Base-by-base conservation (phyloP, 2,113 vertebrate genomes). In the Hippocampus mohnikei region DNA sequence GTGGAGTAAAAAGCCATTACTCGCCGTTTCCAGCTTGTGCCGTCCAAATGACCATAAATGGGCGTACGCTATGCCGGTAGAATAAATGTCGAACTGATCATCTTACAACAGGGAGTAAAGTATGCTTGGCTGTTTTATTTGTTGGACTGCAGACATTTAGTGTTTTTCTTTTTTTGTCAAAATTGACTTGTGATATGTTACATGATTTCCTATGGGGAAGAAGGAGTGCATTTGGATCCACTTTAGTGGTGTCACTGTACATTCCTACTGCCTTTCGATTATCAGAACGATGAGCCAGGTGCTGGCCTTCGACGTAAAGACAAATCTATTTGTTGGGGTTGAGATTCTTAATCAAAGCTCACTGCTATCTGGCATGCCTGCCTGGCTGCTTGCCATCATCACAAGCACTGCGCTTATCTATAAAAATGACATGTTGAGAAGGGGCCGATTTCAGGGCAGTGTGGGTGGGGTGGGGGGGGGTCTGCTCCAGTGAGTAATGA, bases 281-380 rank as follows among this genome's bases (percentile, higher is more conserved):
- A 21, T 21, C 18, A 8, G 8, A 50, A 21, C 18, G 48, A 7
- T 18, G 20, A 20, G 18, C 6, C 16, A 18, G 8, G 21, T 15
- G 12, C 13, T 3, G 15, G 15, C 48, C 5, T 50, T 50, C 18
- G 46, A 50, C 15, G 3, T 5, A 21, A 50, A 6, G 48, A 20
- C 48, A 50, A 50, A 21, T 50, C 18, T 20, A 50, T 50, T 50
- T 50, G 48, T 21, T 46, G 52, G 52, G n/a, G 52, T 55, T 8
- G n/a, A 21, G 52, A 10, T 65, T 55, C 61, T 25, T 11, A 52
- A 63, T 42, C 59, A 15, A 46, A 66, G 33, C 67, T 3, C 40
- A 12, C 44, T 52, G 16, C 18, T 68, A 70, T 83, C 81, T 66
- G 58, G 6, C 27, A 33, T 16, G 12, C 9, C 42, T 12, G 33